These are phyloP conservation scores for Amazona finschi DNA, from an alignment of 2,797 vertebrate species.

Conservation along the genomic window DNA sequence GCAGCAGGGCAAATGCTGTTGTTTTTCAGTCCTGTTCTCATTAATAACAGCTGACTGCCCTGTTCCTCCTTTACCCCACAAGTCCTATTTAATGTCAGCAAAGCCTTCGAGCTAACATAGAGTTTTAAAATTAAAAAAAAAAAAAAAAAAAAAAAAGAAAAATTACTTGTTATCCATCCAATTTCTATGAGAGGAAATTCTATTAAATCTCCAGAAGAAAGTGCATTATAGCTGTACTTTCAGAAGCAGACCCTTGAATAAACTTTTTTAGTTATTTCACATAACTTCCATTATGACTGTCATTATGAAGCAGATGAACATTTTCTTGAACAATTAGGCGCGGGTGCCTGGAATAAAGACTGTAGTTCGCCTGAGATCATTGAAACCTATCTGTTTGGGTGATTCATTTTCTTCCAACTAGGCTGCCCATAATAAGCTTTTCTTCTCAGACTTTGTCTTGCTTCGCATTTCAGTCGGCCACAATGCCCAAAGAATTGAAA, in stretches of 20 bases:
- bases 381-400: constrained; percentile 80
- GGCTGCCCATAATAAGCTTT: constrained; percentile 79
- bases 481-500: constrained; percentile 75
- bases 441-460: constrained; percentile 78
- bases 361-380: constrained; percentile 76
- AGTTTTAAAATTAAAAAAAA: constrained; percentile 49
- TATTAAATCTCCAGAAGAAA: constrained; percentile 78
- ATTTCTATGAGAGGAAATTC: constrained; percentile 75
- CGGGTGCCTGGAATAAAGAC: constrained; percentile 75
- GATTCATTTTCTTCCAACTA: constrained; percentile 81
- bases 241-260: constrained; percentile 76
- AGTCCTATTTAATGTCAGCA: constrained; percentile 36
- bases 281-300: constrained; percentile 77
- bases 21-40: neutral
- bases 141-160: neutral
- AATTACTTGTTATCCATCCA: constrained; percentile 70
- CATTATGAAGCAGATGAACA: constrained; percentile 82
- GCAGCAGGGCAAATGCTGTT: neutral
- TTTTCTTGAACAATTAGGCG: constrained; percentile 81
- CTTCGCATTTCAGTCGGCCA: constrained; percentile 77
- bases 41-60: neutral
- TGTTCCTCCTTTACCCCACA: neutral
- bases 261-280: constrained; percentile 82
- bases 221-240: constrained; percentile 71
- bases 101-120: constrained; percentile 48